Evolutionary conservation across 1,140 invertebrate species (phyloP), one percentile per base, ranked within the genome.

Genomic region (Lanistes nyassanus): DNA sequence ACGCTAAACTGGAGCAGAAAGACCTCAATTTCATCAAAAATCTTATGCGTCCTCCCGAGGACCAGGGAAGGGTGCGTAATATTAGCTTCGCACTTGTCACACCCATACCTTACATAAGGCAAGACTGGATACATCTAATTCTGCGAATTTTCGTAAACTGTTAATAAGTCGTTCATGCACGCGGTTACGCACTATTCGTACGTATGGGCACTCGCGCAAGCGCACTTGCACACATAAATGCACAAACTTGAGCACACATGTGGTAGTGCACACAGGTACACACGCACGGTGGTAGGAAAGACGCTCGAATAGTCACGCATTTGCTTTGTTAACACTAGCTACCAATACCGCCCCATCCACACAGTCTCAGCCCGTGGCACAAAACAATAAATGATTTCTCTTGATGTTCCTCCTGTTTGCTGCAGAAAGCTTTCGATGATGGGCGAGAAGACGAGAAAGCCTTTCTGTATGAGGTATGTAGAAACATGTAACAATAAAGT

Each of bases 381-480:
- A 19, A 1, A 60, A 23, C 6, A 60, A 11, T 60, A 0, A 11
- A 11, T 51, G 47, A 19, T 11, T 13, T 72, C 2, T 60, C 56
- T 26, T 1, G 9, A 9, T 60, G 13, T 60, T 5, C 56, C 1
- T 60, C n/a, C 29, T 60, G n/a, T 60, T 3, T 67, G 55, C 29
- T 76, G 19, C 67, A 79, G 77, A 58, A 76, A 13, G 77, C 69
- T 77, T 42, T 42, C 1, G 75, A 76, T 65, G 19, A 75, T 21
- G 78, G 78, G 47, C 74, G 80, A 75, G 36, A 53, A 11, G 64
- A 75, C 62, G 39, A 67, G 51, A 82, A 80, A 68, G 53, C 70
- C 19, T 82, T 78, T 58, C 58, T 80, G 37, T 82, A 82, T 76
- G 77, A 82, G 66, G 79, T 78, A 72, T 74, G 69, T 39, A 5